Evolutionary conservation across 2,888 invertebrate genomes (phyloP), one percentile per base, ranked within the genome.

Genomic region (Hypena proboscidalis): DNA sequence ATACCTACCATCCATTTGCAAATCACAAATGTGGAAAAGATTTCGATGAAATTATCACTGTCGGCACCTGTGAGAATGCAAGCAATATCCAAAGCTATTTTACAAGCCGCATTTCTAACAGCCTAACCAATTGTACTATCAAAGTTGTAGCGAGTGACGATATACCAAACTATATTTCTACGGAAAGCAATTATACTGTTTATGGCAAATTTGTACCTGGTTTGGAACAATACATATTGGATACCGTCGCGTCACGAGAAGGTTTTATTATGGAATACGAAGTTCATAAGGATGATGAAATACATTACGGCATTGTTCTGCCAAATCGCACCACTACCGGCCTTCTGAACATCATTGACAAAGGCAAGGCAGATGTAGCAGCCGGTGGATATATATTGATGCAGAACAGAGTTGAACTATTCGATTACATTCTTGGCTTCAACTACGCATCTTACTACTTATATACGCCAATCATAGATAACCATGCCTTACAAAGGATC

Each of bases 401-500:
- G 19, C 59, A 61, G 46, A 83, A 82, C 41, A 67, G 82, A 49
- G 59, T 72, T 2, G 55, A 76, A 22, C 30, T 74, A 10, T 84
- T 83, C 27, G 83, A 85, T 42, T 83, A 58, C 14, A 50, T 85
- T 17, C 78, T 68, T 66, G 83, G 83, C 4, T 74, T 77, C 31
- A 72, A 67, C 40, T 80, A 72, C 32, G 72, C 61, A 10, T 40
- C 56, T 7, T 71, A 67, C 10, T 52, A 64, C 30, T 29, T 85
- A 40, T 78, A 69, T 26, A 75, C 74, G 5, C 77, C 82, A 10
- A 50, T 66, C 1, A 4, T 44, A 5, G 64, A 40, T 4, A 64
- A 68, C 21, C 52, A 74, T 32, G 57, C 49, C 31, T 86, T 83
- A 82, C 70, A 70, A 41, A 74, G 69, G 34, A 69, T 80, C 14